phyloP scores from a whole-genome alignment of 1,140 invertebrate species.

The Atta colombica region DNA sequence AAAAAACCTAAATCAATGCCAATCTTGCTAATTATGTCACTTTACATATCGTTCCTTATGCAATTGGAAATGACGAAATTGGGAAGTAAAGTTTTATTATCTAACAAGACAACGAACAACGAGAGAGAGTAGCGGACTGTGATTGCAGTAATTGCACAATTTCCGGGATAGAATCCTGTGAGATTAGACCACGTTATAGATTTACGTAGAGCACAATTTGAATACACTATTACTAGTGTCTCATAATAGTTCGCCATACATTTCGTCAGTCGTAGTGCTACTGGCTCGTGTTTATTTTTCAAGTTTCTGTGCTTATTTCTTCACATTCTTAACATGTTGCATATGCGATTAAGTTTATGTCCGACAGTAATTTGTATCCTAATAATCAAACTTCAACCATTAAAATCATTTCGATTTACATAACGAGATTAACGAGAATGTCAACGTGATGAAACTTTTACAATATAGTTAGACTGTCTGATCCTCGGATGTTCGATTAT shows the following conservation, averaged over 20 bases:
- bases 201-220: constrained; percentile 37
- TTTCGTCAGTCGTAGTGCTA: background rate
- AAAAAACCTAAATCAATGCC: background rate
- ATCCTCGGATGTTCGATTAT: background rate
- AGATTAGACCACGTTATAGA: constrained; percentile 40
- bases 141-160: constrained; percentile 52
- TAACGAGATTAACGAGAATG: constrained; percentile 16
- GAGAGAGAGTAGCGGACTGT: constrained; percentile 44
- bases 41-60: constrained; percentile 45
- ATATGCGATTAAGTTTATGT: background rate
- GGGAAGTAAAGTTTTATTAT: constrained; percentile 45
- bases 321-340: background rate
- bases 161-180: constrained; percentile 52
- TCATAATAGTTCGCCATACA: background rate
- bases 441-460: background rate
- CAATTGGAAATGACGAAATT: constrained; percentile 42
- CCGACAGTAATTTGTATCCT: background rate
- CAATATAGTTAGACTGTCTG: background rate
- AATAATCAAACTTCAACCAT: background rate
- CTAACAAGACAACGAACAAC: constrained; percentile 50
- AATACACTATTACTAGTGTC: constrained; percentile 9
- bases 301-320: constrained; percentile 14
- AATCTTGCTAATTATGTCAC: constrained; percentile 25
- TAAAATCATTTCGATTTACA: constrained; percentile 31
- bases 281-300: background rate